phyloP scores from a whole-genome alignment of 1,140 invertebrate species.

The Diorhabda sublineata region DNA sequence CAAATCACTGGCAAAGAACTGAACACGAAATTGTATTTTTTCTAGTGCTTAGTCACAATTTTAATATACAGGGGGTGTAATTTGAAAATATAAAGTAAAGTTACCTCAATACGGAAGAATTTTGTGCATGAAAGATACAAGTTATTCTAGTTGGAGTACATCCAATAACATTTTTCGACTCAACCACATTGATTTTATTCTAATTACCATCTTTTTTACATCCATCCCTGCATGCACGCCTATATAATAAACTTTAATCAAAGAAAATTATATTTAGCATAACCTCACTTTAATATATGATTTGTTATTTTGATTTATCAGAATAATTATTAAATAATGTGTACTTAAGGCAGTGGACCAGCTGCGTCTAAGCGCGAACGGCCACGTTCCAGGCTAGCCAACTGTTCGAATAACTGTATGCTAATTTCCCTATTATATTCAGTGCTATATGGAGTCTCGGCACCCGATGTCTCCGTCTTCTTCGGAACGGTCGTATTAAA shows the following conservation, averaged over 20 bases:
- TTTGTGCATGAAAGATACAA: too few relatives aligned
- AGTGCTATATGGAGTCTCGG: slow-evolving; percentile 42
- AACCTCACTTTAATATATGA: slow-evolving; percentile 41
- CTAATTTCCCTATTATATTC: slow-evolving; percentile 48
- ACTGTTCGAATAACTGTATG: slow-evolving; percentile 35
- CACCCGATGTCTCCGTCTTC: slow-evolving; percentile 4
- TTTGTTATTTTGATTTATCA: slow-evolving; percentile 49
- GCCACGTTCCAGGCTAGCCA: slow-evolving; percentile 11
- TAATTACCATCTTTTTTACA: too few relatives aligned
- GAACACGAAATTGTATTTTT: too few relatives aligned
- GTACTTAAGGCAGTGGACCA: slow-evolving; percentile 41
- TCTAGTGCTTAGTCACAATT: too few relatives aligned
- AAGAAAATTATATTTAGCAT: slow-evolving; percentile 47
- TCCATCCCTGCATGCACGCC: neutral
- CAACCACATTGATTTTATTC: too few relatives aligned
- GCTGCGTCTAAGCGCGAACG: neutral
- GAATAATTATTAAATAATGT: slow-evolving; percentile 49
- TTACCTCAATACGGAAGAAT: too few relatives aligned
- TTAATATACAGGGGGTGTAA: too few relatives aligned
- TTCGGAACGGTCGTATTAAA: slow-evolving; percentile 6
- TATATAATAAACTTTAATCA: slow-evolving; percentile 46
- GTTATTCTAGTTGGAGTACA: too few relatives aligned
- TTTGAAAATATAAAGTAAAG: too few relatives aligned
- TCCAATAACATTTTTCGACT: too few relatives aligned
- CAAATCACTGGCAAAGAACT: too few relatives aligned